Base-by-base conservation (phyloP, 2,113 vertebrate genomes). In the Hydrolagus affinis region DNA sequence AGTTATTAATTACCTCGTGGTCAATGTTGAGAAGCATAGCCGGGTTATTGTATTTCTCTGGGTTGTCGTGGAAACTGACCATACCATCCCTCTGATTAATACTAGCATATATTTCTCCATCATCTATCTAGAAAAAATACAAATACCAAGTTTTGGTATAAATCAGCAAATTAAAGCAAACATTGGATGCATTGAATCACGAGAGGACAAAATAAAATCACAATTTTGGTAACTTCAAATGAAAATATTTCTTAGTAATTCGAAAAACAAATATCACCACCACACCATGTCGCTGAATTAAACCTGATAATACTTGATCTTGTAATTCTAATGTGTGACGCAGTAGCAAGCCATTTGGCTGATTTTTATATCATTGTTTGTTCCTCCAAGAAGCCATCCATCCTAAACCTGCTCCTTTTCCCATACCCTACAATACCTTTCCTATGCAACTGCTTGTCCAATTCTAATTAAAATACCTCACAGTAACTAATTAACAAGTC, bases 51-150 rank as follows among this genome's bases (percentile, higher is more conserved):
- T 99, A 99, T 91, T 99, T 99, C 90, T 99, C 98, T 1, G 97
- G 98, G 93, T 99, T 99, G 93, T 99, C 97, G 32, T 99, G 98
- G 91, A 99, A 99, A 92, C 98, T 98, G 90, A 99, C 98, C 98
- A 99, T 99, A 87, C 98, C 98, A 85, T 99, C 98, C 90, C 97
- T 99, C 93, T 99, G 98, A 93, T 99, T 99, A 94, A 99, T 99
- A 92, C 97, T 99, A 92, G 98, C 98, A 87, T 98, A 99, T 90
- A 99, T 99, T 93, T 99, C 98, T 56, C 97, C 97, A 88, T 99
- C 97, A 93, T 99, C 98, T 92, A 99, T 99, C 98, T 99, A 90
- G 85, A 86, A 90, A 72, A 85, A 73, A 83, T 30, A 66, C 78
- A 68, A 68, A 66, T 60, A 64, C 8, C 8, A 21, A 83, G 66